These are phyloP conservation scores for Arrhopalites spinosus DNA, from an alignment of 2,888 invertebrate species.

Conservation along the genomic window DNA sequence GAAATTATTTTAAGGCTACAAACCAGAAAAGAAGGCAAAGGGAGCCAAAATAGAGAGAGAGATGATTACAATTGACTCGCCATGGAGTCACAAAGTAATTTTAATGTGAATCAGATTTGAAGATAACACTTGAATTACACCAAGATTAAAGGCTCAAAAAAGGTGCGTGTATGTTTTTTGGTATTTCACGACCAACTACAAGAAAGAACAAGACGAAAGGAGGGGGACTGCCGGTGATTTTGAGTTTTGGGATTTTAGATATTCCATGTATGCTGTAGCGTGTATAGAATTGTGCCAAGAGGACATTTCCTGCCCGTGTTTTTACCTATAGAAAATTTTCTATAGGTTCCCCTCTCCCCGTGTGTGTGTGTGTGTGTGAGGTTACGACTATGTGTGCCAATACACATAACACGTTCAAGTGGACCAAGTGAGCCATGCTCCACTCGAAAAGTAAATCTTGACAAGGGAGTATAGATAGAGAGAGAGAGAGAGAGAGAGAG, in stretches of 20 bases:
- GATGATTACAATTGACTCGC: conserved; percentile 17
- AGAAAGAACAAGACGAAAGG: not conserved
- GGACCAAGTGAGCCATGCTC: not conserved
- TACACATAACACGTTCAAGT: not conserved
- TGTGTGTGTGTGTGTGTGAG: not conserved
- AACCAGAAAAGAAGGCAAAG: not conserved
- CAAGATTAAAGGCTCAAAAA: conserved; percentile 26
- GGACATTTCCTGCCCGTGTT: conserved; percentile 20
- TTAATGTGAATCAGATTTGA: conserved; percentile 36
- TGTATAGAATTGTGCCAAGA: conserved; percentile 12
- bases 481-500: not conserved
- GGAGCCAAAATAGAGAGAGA: not conserved
- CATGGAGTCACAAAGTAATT: conserved; percentile 28
- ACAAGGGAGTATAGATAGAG: not conserved
- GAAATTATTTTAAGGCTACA: not conserved
- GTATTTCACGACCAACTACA: not conserved
- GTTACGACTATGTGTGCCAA: not conserved
- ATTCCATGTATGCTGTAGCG: not conserved
- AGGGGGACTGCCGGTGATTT: too few species aligned
- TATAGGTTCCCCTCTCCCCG: not conserved
- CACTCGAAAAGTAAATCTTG: not conserved
- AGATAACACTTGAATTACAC: conserved; percentile 31
- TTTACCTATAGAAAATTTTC: not conserved
- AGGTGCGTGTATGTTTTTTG: conserved; percentile 8
- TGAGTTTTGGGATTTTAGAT: not conserved